Conservation (phyloP, 2,113 vertebrate species). For the Elaphurus davidianus region DNA sequence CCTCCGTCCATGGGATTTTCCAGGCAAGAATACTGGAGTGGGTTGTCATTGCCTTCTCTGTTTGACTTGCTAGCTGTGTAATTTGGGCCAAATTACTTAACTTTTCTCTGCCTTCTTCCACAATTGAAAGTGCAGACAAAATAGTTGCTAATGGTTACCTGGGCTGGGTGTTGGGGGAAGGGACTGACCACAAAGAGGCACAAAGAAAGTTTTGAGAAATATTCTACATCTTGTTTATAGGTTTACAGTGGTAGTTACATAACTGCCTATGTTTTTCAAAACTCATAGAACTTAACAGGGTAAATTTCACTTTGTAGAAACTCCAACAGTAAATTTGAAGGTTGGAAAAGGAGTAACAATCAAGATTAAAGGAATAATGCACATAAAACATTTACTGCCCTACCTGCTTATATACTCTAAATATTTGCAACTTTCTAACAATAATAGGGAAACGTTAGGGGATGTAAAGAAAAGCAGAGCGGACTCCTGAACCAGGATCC, state of each 20-base stretch:
- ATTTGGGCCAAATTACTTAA: neutral
- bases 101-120: neutral
- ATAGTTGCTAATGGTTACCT: neutral
- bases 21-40: too few species aligned
- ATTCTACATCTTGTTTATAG: neutral
- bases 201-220: neutral
- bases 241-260: neutral
- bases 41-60: too few species aligned
- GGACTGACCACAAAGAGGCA: neutral
- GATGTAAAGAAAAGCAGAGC: neutral
- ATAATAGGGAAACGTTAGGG: neutral
- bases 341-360: neutral
- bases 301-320: neutral
- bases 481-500: neutral
- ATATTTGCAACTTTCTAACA: neutral
- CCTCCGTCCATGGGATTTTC: too few species aligned
- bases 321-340: neutral
- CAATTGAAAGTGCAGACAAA: slow-evolving; percentile 7
- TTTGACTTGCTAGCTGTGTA: neutral
- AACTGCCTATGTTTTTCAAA: neutral
- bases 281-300: neutral
- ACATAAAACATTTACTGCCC: neutral
- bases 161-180: neutral
- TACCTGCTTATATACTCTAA: neutral
- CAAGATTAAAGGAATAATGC: neutral